A percentile compares a stretch with the other conserved stretches of the same genome.
Conservation (phyloP, 2,888 invertebrate genomes). For the Clanis bilineata region DNA sequence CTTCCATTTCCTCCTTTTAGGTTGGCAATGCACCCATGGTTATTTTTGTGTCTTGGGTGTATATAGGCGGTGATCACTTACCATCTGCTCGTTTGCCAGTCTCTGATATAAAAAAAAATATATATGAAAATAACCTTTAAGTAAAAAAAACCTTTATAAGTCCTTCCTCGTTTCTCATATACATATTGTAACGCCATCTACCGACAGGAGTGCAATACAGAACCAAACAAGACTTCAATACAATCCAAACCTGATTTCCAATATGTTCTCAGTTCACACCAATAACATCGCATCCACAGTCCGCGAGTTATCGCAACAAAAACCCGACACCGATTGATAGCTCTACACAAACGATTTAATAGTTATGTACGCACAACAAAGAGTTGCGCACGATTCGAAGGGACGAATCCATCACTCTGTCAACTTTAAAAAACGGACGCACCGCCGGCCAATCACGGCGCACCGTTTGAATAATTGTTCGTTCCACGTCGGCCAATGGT, state of each 20-base stretch:
- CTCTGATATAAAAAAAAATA: no score
- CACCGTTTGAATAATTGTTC: constrained; percentile 80
- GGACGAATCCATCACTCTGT: constrained; percentile 78
- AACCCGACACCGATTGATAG: constrained; percentile 28
- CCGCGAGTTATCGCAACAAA: not conserved
- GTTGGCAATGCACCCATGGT: no score
- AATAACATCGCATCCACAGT: not conserved
- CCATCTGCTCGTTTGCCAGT: no score
- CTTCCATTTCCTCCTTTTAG: no score
- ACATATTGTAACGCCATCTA: not conserved
- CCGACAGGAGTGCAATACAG: not conserved
- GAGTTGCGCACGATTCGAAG: constrained; percentile 75
- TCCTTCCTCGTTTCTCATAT: no score
- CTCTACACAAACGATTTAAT: constrained; percentile 32
- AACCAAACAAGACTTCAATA: not conserved
- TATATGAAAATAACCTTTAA: not conserved
- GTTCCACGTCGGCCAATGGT: constrained; percentile 69
- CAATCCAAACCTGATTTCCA: not conserved
- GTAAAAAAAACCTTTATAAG: not conserved
- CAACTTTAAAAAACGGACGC: constrained; percentile 68
- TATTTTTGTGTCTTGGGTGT: no score
- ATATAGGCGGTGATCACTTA: no score
- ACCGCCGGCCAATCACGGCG: constrained; percentile 62
- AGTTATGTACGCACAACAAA: constrained; percentile 53
- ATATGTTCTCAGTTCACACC: not conserved